Base-by-base conservation (phyloP, 2,113 vertebrate species). In the Phalacrocorax carbo region DNA sequence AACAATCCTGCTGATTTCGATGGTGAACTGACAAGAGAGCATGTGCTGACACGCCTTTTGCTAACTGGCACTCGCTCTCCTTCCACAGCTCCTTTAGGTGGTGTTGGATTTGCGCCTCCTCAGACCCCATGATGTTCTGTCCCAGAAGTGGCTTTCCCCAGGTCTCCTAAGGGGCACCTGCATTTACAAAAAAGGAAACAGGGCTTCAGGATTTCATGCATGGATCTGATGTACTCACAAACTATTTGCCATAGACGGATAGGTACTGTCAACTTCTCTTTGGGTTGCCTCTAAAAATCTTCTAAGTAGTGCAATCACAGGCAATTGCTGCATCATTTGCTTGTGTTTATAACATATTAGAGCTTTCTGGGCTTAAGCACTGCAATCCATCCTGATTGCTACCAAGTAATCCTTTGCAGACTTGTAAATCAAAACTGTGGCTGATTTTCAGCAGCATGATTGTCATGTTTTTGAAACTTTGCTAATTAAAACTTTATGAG, bases 351-450 rank as follows among this genome's bases (percentile, higher is more conserved):
- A 95, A 75, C 65, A 38, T 89, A 86, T 93, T 96, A 94, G 80
- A 96, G 91, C 42, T 84, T 87, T 97, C 92, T 97, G 94, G 86
- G 92, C 70, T 90, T 96, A 96, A 94, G 89, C 38, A 66, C 60
- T 95, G 65, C 81, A 95, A 78, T 96, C 92, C 93, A 61, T 95
- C 85, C 88, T 95, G 96, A 96, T 95, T 98, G 96, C 97, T 97
- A 97, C 97, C 94, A 96, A 97, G 48, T 97, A 97, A 98, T 98
- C 91, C 76, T 96, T 98, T 96, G 77, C 97, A 98, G 97, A 91
- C 93, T 93, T 96, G 42, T 93, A 97, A 98, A 97, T 96, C 86
- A 97, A 95, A 98, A 96, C 92, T 88, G 69, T 90, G 93, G 84
- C 93, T 96, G 82, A 96, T 96, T 96, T 97, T 95, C 94, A 94